Base-by-base conservation (phyloP, 2,113 vertebrate species). In the Microtus ochrogaster region DNA sequence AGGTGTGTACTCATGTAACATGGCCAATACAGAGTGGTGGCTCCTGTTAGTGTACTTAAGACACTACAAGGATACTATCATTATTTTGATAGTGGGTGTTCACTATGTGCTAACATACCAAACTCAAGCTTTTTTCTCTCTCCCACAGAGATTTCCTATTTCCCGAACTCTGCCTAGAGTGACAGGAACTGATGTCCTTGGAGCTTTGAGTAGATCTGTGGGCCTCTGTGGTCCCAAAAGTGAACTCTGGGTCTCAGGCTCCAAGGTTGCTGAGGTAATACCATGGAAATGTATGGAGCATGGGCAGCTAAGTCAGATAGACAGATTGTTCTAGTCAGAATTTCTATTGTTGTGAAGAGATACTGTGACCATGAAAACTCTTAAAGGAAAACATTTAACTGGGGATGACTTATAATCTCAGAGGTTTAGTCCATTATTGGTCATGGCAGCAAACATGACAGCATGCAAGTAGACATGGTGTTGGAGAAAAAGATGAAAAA, bases 251-350 rank as follows among this genome's bases (percentile, higher is more conserved):
- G 17, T 49, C 72, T 2, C 28, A 28, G 82, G 17, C 0, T 92
- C 68, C 61, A 89, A 73, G 82, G 30, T 73, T 49, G 41, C 66
- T 65, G 89, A 97, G 89, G 95, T 97, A 97, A 89, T 5, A 77
- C 47, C 82, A 28, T 90, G 28, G 10, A 92, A 93, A 92, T 92
- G 24, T 91, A 63, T 19, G 2, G 33, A 87, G 3, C 13, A 79
- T 55, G 13, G 36, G 8, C 24, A 30, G 61, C 47, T 70, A 55
- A 92, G 65, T 85, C 39, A 76, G 28, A 93, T 12, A 74, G 63
- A 41, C 3, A n/a, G 10, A 39, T 61, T 28, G 55, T 63, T n/a
- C 41, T 61, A 61, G 52, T 39, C 21, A 82, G 55, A n/a, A 58
- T 39, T 61, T 58, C 55, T 61, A 61, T 17, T 83, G 55, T 7